Evolutionary conservation across 2,797 vertebrate species (phyloP), one percentile per base, ranked within the genome.

Genomic region (Dendrocincla tyrannina): DNA sequence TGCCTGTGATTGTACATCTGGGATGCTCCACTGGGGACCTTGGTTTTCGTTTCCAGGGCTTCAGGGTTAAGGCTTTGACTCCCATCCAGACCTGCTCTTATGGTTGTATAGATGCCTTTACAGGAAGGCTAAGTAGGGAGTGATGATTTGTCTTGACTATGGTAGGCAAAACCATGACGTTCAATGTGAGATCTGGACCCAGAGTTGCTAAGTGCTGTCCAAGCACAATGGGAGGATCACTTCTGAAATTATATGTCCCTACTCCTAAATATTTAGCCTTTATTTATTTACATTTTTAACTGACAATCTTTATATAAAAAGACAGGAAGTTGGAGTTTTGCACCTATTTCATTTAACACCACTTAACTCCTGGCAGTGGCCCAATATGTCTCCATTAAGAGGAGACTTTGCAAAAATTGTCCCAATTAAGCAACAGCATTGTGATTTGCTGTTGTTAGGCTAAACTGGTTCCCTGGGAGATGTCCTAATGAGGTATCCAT

Each of bases 401-500:
- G 80, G 77, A 96, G 94, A 91, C 94, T 95, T 93, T 28, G 68
- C 96, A 96, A 96, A 97, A 96, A 96, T 96, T 95, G 96, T 97
- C 96, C 95, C 95, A 97, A 96, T 96, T 94, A 97, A 95, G 94
- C 89, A 91, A 88, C 85, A 93, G 89, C 42, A 5, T 37, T 83
- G 94, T 5, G 70, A 95, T 96, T 96, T 96, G 95, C 95, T 97
- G 94, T 82, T 96, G 94, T 97, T 95, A 97, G 91, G 70, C 93
- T 97, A 95, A 97, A 96, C 94, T 95, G 74, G 95, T 96, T 97
- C 96, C 96, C 91, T 95, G 96, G 96, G 96, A 97, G 95, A 96
- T 96, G 93, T 96, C 85, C 96, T 97, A 97, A 97, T 96, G 96
- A 96, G 93, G 91, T 95, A 96, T 96, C 95, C 93, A 95, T 96